These are phyloP conservation scores for Hirudo medicinalis DNA, from an alignment of 1,140 invertebrate genomes.

Conservation along the genomic window DNA sequence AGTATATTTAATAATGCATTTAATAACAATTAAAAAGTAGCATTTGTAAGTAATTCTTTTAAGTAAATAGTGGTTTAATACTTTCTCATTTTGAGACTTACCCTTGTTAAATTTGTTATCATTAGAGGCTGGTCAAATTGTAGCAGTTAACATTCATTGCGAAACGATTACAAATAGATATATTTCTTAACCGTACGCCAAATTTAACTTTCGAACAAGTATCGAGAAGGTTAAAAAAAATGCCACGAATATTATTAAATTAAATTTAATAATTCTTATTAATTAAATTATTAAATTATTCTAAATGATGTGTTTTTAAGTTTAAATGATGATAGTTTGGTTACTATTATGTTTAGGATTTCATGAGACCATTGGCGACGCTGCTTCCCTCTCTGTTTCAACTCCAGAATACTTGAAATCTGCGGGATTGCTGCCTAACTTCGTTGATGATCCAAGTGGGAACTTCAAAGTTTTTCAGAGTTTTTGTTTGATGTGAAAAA, in stretches of 20 bases:
- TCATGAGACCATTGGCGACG: conserved; percentile 83
- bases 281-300: not conserved
- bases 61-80: too few relatives aligned
- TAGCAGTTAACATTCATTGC: conserved; percentile 53
- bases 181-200: conserved; percentile 46
- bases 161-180: conserved; percentile 57
- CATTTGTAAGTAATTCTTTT: conserved; percentile 71
- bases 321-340: too few relatives aligned
- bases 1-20: not conserved
- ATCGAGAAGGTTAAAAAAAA: conserved; percentile 48
- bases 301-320: not conserved
- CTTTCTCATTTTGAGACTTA: too few relatives aligned
- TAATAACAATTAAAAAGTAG: too few relatives aligned
- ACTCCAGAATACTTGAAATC: conserved; percentile 70
- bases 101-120: too few relatives aligned
- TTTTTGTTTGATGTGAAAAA: not conserved
- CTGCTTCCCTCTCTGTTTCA: conserved; percentile 65
- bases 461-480: not conserved
- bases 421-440: conserved; percentile 51
- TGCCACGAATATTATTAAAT: conserved; percentile 11
- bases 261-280: too few relatives aligned
- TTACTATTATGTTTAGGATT: conserved; percentile 44
- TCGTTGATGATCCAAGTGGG: conserved; percentile 16
- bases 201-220: conserved; percentile 60
- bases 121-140: too few relatives aligned